Evolutionary conservation across 2,888 invertebrate species (phyloP).

Genomic region (Malachius bipustulatus): DNA sequence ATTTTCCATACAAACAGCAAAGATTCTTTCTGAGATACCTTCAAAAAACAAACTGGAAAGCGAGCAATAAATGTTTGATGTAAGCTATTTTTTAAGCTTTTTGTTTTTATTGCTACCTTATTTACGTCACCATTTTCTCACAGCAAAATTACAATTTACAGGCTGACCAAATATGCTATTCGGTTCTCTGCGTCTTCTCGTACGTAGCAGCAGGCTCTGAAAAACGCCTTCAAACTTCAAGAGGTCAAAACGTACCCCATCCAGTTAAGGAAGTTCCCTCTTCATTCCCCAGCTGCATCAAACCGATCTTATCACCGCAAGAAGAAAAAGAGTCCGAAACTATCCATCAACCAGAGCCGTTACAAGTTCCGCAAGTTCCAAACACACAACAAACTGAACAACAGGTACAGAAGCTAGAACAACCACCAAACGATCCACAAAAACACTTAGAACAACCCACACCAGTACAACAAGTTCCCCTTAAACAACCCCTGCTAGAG

Average conservation of each 20-base stretch:
- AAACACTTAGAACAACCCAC: slow-evolving; percentile 5
- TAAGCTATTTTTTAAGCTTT: slow-evolving; percentile 24
- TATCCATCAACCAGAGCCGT: background rate
- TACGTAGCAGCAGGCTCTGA: slow-evolving; percentile 91
- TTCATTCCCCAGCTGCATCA: slow-evolving; percentile 16
- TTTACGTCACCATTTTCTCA: too few species aligned
- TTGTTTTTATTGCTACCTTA: too few species aligned
- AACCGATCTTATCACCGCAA: slow-evolving; percentile 16
- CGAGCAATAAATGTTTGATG: slow-evolving; percentile 19
- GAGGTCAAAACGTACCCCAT: slow-evolving; percentile 17
- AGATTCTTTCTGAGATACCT: slow-evolving; percentile 23
- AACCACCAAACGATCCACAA: slow-evolving; percentile 7
- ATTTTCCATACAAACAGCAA: slow-evolving; percentile 59
- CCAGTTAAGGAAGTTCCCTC: slow-evolving; percentile 15
- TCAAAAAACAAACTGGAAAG: slow-evolving; percentile 26
- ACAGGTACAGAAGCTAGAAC: slow-evolving; percentile 16
- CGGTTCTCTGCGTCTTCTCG: slow-evolving; percentile 97
- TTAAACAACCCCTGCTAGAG: slow-evolving; percentile 13
- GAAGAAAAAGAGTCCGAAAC: slow-evolving; percentile 11
- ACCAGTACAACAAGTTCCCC: slow-evolving; percentile 9
- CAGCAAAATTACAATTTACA: too few species aligned
- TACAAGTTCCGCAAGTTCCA: slow-evolving; percentile 10
- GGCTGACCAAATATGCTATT: slow-evolving; percentile 99
- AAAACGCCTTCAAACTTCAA: slow-evolving; percentile 41
- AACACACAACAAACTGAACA: slow-evolving; percentile 20